Evolutionary conservation across 2,888 invertebrate species (phyloP).

Genomic region (Scrobipalpa atriplicella): DNA sequence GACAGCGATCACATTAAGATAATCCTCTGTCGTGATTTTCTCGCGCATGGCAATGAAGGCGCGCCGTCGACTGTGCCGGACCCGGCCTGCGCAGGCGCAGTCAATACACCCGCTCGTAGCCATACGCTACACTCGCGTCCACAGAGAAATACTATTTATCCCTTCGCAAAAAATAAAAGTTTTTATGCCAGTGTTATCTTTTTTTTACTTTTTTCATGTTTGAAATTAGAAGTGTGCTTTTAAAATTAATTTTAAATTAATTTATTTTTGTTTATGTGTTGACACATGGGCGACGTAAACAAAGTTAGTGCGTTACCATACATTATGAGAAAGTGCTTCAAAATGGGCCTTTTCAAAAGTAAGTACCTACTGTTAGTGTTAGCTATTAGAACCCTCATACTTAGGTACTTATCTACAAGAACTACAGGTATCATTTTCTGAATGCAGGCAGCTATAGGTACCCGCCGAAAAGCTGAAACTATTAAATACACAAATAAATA

Average conservation of each 20-base stretch:
- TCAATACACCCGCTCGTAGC: constrained; percentile 64
- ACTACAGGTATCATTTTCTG: too few species aligned
- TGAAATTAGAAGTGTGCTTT: not conserved
- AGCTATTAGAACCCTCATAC: too few species aligned
- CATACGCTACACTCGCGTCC: constrained; percentile 57
- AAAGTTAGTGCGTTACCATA: constrained; percentile 59
- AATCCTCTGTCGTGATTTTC: constrained; percentile 45
- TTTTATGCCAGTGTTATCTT: not conserved
- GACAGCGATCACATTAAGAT: constrained; percentile 15
- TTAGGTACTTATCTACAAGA: too few species aligned
- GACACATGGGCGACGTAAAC: constrained; percentile 64
- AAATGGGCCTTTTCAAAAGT: constrained; percentile 79
- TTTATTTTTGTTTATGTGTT: constrained; percentile 21
- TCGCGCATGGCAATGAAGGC: constrained; percentile 65
- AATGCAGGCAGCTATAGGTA: too few species aligned
- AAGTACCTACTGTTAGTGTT: too few species aligned
- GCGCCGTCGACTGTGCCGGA: constrained; percentile 38
- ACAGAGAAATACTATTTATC: constrained; percentile 36
- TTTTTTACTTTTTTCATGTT: not conserved
- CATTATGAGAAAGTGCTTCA: constrained; percentile 78
- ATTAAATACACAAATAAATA: too few species aligned
- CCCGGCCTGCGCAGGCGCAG: constrained; percentile 52
- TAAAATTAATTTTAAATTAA: not conserved
- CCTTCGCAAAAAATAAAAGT: not conserved
- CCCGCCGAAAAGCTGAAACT: too few species aligned